Conservation (phyloP, 1,140 invertebrate species). For the Manduca sexta region DNA sequence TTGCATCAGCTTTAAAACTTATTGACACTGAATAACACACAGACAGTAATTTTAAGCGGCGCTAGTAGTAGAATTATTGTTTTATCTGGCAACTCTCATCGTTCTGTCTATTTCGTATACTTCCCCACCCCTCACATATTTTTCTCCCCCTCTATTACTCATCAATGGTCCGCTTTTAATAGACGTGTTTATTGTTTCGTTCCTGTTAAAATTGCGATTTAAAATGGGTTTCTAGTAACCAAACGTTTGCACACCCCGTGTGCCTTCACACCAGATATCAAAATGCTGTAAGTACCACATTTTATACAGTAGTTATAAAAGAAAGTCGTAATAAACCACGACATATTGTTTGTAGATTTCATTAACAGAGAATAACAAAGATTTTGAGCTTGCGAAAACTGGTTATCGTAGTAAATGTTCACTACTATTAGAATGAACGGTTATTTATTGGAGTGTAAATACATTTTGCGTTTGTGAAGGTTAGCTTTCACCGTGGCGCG, state of each 20-base stretch:
- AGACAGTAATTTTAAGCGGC: too few species aligned
- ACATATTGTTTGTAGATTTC: conserved; percentile 1
- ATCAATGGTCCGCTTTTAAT: conserved; percentile 53
- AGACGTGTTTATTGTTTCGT: conserved; percentile 56
- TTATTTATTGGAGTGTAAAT: too few species aligned
- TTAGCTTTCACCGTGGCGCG: too few species aligned
- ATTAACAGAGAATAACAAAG: too few species aligned
- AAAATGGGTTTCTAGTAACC: conserved; percentile 65
- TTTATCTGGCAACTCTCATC: not conserved
- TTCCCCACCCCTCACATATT: too few species aligned
- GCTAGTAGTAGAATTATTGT: not conserved
- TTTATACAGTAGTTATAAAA: conserved; percentile 1
- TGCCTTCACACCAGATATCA: conserved; percentile 51
- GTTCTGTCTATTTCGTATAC: not conserved
- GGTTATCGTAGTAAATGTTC: too few species aligned
- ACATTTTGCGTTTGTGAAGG: too few species aligned
- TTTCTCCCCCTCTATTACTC: conserved; percentile 44
- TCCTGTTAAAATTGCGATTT: conserved; percentile 45
- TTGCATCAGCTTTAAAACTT: not conserved
- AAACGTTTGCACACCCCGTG: conserved; percentile 61
- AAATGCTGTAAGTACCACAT: conserved; percentile 63
- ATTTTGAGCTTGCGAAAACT: too few species aligned
- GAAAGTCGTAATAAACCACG: not conserved
- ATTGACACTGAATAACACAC: too few species aligned
- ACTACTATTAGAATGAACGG: too few species aligned